Evolutionary conservation across 2,888 invertebrate genomes (phyloP).

Genomic region (Spilosoma lubricipeda): DNA sequence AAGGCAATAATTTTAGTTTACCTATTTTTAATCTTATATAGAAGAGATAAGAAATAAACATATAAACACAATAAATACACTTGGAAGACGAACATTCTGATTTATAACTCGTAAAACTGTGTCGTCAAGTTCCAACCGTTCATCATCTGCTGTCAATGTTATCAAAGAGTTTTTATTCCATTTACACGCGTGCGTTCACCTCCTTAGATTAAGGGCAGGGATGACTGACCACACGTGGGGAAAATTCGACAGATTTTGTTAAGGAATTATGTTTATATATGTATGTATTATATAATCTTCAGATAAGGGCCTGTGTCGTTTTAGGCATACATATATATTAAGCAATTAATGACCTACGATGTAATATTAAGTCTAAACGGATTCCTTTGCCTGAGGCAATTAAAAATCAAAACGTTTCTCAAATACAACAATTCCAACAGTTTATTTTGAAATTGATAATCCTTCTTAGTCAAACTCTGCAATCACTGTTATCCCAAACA

Average conservation of each 20-base stretch:
- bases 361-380: too few relatives aligned
- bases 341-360: neutral
- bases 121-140: slow-evolving; percentile 67
- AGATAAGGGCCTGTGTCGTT: neutral
- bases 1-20: too few relatives aligned
- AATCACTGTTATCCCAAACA: neutral
- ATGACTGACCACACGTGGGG: slow-evolving; percentile 54
- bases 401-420: too few relatives aligned
- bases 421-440: too few relatives aligned
- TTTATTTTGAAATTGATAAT: neutral
- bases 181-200: slow-evolving; percentile 71
- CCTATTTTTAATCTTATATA: slow-evolving; percentile 16
- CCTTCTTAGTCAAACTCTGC: neutral
- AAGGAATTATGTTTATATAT: neutral
- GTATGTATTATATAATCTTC: neutral
- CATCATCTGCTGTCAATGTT: slow-evolving; percentile 77
- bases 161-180: slow-evolving; percentile 76
- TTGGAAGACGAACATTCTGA: slow-evolving; percentile 43
- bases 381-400: too few relatives aligned
- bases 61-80: slow-evolving; percentile 29
- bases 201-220: slow-evolving; percentile 64
- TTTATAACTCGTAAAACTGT: slow-evolving; percentile 64
- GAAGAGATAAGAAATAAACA: slow-evolving; percentile 9
- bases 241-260: slow-evolving; percentile 2
- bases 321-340: neutral